Conservation (phyloP, 2,888 invertebrate species). For the Lasioglossum morio region DNA sequence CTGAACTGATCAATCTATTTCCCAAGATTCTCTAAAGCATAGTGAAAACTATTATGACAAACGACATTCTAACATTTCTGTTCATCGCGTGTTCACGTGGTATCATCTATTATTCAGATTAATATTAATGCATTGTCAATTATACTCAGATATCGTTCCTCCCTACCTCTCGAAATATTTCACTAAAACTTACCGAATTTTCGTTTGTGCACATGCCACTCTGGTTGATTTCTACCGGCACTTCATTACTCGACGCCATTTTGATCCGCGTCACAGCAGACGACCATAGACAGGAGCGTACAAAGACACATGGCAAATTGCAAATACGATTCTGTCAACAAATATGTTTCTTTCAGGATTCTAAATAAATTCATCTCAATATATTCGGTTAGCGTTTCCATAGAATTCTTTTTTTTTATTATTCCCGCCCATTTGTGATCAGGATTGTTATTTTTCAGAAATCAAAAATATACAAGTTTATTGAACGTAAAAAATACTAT, state of each 20-base stretch:
- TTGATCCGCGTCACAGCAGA: slow-evolving; percentile 80
- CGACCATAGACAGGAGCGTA: slow-evolving; percentile 70
- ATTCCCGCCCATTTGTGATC: background rate
- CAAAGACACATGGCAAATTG: slow-evolving; percentile 45
- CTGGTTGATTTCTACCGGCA: slow-evolving; percentile 80
- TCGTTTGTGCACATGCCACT: slow-evolving; percentile 74
- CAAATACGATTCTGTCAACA: slow-evolving; percentile 39
- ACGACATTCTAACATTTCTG: slow-evolving; percentile 44
- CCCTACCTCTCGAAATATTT: background rate
- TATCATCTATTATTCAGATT: background rate
- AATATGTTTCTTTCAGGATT: slow-evolving; percentile 1
- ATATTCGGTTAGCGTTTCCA: background rate
- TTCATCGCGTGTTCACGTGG: background rate
- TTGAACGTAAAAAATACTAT: background rate
- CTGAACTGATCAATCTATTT: slow-evolving; percentile 29
- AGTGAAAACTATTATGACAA: slow-evolving; percentile 55
- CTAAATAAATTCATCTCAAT: background rate
- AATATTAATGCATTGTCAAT: background rate
- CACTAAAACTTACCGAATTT: slow-evolving; percentile 75
- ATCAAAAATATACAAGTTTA: background rate
- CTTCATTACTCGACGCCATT: slow-evolving; percentile 81
- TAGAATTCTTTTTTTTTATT: background rate
- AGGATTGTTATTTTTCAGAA: slow-evolving; percentile 1
- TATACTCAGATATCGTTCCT: too few species aligned
- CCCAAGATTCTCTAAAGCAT: slow-evolving; percentile 23